phyloP scores from a whole-genome alignment of 2,113 vertebrate species.

The Pelecanoides urinatrix region DNA sequence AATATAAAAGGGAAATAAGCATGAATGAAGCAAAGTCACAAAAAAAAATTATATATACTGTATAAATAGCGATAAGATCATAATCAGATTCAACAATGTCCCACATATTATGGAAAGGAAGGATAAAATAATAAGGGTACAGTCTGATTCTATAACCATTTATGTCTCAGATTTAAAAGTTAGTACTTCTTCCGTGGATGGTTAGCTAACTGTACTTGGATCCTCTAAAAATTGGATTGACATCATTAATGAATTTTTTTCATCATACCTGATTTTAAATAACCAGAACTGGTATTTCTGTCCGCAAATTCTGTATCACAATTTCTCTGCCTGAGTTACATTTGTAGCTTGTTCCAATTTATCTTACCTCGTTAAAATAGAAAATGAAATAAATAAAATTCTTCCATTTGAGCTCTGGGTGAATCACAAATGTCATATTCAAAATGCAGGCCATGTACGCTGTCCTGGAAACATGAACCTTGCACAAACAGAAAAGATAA shows the following conservation, averaged over 20 bases:
- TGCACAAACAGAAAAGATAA: background rate
- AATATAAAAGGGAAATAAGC: background rate
- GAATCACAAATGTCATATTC: background rate
- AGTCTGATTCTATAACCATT: background rate
- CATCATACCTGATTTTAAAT: background rate
- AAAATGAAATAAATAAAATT: background rate
- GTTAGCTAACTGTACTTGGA: background rate
- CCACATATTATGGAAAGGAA: background rate
- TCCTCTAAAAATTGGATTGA: background rate
- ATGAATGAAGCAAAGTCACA: background rate
- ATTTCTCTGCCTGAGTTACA: background rate
- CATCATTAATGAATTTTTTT: background rate
- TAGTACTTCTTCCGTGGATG: background rate
- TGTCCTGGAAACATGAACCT: background rate
- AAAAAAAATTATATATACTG: background rate
- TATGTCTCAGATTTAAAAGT: background rate
- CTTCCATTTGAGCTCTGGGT: background rate
- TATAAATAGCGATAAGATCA: background rate
- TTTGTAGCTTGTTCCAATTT: background rate
- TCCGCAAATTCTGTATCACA: background rate
- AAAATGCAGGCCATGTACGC: background rate
- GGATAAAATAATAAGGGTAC: background rate
- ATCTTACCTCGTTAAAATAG: background rate
- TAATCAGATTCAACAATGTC: background rate
- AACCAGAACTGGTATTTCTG: background rate